Evolutionary conservation across 2,113 vertebrate genomes (phyloP).

Genomic region (Cercopithecus mona): DNA sequence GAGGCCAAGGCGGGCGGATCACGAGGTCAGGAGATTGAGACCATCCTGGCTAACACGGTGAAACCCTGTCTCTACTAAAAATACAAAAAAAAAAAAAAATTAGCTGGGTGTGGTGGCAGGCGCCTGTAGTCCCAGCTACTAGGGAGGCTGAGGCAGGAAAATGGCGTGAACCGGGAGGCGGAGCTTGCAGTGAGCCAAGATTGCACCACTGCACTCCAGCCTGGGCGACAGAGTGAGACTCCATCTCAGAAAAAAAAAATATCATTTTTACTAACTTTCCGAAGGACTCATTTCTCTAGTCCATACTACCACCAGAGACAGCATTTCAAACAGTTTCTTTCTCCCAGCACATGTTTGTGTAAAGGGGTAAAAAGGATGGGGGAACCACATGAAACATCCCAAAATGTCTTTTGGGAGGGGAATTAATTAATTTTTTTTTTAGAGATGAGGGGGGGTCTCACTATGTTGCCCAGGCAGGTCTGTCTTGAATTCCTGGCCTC

Average conservation of each 20-base stretch:
- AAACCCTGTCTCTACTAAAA: too few relatives aligned
- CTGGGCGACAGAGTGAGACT: too few relatives aligned
- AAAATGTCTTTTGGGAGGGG: not conserved
- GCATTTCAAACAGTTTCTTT: not conserved
- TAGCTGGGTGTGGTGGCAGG: accelerated
- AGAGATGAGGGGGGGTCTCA: too few relatives aligned
- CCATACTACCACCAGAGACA: not conserved
- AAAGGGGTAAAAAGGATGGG: not conserved
- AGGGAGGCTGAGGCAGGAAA: too few relatives aligned
- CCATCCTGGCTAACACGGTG: too few relatives aligned
- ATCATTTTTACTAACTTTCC: not conserved
- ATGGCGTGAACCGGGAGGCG: too few relatives aligned
- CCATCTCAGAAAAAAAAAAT: too few relatives aligned
- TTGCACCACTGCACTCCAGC: too few relatives aligned
- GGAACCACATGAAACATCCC: not conserved
- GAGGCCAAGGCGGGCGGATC: accelerated
- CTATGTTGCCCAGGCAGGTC: not conserved
- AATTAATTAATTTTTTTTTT: not conserved
- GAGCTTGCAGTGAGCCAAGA: too few relatives aligned
- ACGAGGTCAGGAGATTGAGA: too few relatives aligned
- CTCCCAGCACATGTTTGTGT: not conserved
- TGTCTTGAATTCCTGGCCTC: not conserved
- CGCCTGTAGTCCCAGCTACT: too few relatives aligned
- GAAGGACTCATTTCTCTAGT: not conserved
- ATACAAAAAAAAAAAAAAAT: too few relatives aligned